Base-by-base conservation (phyloP, 2,888 invertebrate species). In the Rhagium mordax region DNA sequence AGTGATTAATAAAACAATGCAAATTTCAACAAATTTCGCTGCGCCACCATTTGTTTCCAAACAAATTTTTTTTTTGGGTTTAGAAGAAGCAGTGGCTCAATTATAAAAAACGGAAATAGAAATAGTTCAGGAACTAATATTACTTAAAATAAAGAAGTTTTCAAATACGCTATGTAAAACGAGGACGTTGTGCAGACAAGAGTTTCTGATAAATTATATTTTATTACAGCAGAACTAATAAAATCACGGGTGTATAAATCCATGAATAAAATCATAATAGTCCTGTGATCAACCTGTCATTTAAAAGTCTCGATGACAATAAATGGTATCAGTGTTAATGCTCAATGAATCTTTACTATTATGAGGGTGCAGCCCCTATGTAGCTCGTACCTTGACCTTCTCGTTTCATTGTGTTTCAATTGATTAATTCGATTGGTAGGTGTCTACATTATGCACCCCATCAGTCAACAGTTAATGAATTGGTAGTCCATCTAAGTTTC, bases 151-250 rank as follows among this genome's bases (percentile, higher is more conserved):
- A n/a, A n/a, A n/a, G n/a, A n/a, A n/a, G n/a, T n/a, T n/a, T n/a
- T n/a, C n/a, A n/a, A n/a, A n/a, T n/a, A n/a, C n/a, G n/a, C n/a
- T n/a, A n/a, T n/a, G n/a, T n/a, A n/a, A n/a, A n/a, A n/a, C n/a
- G n/a, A n/a, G n/a, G n/a, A n/a, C n/a, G n/a, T n/a, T n/a, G n/a
- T n/a, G n/a, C n/a, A n/a, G n/a, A n/a, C n/a, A n/a, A n/a, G n/a
- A n/a, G n/a, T n/a, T n/a, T 41, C 41, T 41, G 41, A 41, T 1
- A 24, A n/a, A 33, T 33, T 13, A 41, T n/a, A n/a, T 55, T 55
- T 55, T 55, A 55, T 55, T 55, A 55, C 13, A 24, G 21, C 55
- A 55, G 10, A 24, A n/a, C 24, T 55, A 53, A 21, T 21, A n/a
- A 53, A 1, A 53, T 24, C 21, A 53, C 13, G n/a, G n/a, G n/a